Conservation (phyloP, 2,113 vertebrate species). For the Pongo pygmaeus region DNA sequence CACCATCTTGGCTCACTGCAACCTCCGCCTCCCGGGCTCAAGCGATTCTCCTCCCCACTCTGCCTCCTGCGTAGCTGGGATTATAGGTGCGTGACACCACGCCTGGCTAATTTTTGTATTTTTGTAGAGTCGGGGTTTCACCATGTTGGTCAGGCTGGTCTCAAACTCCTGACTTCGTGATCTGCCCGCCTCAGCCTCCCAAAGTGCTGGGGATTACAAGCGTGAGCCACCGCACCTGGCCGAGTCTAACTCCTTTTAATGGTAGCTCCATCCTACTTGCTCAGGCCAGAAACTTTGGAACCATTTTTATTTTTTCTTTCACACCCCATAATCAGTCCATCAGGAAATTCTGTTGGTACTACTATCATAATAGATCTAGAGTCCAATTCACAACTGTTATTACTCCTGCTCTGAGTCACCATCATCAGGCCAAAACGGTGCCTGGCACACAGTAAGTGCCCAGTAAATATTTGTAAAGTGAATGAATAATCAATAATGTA, state of each 20-base stretch:
- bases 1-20: too few relatives aligned
- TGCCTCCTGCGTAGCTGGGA: too few relatives aligned
- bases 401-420: neutral
- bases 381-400: neutral
- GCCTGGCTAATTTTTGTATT: too few relatives aligned
- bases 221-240: too few relatives aligned
- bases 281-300: neutral
- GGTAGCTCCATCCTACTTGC: neutral
- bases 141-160: too few relatives aligned
- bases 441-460: neutral
- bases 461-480: conserved; percentile 19
- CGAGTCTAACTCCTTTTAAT: neutral
- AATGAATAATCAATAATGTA: neutral
- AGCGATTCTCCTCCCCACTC: too few relatives aligned
- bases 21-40: too few relatives aligned
- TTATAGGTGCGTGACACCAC: too few relatives aligned
- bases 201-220: too few relatives aligned
- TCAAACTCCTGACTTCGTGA: too few relatives aligned
- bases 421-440: neutral
- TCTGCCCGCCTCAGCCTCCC: too few relatives aligned
- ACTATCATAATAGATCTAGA: conserved; percentile 14
- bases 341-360: neutral
- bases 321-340: neutral
- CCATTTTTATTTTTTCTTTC: neutral
- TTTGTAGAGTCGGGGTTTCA: too few relatives aligned